A percentile compares a stretch with the other conserved stretches of the same genome.
phyloP scores from a whole-genome alignment of 2,888 invertebrate species.

The Pecten maximus region DNA sequence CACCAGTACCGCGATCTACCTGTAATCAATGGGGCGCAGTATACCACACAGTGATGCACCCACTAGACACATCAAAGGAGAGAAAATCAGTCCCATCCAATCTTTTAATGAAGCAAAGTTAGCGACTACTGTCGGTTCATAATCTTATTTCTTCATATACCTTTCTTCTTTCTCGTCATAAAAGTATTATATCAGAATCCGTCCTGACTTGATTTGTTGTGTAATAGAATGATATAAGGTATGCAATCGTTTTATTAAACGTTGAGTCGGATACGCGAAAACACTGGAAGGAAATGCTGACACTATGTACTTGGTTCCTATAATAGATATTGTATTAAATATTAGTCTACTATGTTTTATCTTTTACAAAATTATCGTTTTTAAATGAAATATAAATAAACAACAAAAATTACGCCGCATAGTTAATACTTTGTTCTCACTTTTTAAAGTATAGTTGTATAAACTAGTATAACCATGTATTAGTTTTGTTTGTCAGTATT shows the following conservation, averaged over 20 bases:
- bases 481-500: too few relatives aligned
- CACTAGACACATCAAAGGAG: neutral
- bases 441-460: too few relatives aligned
- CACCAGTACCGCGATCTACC: neutral
- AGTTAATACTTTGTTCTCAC: too few relatives aligned
- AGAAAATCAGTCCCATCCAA: neutral
- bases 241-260: neutral
- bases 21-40: neutral
- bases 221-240: neutral
- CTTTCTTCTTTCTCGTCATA: neutral
- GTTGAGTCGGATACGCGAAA: neutral
- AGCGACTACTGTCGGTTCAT: neutral
- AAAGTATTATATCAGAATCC: neutral
- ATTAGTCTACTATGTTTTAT: too few relatives aligned
- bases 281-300: neutral
- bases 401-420: too few relatives aligned
- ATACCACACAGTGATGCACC: constrained; percentile 8
- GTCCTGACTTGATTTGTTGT: neutral
- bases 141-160: neutral
- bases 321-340: too few relatives aligned
- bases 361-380: too few relatives aligned
- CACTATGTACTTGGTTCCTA: too few relatives aligned
- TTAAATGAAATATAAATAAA: too few relatives aligned
- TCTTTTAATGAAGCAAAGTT: neutral
- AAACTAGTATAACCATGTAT: too few relatives aligned